phyloP scores from a whole-genome alignment of 2,888 invertebrate genomes.

The Octonoba sinensis region DNA sequence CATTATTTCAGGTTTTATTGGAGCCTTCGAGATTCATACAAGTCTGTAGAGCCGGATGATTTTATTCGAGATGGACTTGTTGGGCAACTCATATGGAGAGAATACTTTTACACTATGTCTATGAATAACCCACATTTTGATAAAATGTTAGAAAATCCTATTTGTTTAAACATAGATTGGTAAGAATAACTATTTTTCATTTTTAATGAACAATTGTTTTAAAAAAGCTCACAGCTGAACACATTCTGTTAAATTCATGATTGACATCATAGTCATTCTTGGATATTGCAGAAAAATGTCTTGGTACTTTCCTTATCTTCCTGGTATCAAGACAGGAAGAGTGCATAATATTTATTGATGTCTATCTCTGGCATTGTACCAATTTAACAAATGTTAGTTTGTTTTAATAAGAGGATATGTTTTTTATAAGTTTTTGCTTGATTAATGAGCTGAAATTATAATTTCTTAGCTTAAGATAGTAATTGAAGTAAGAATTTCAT shows the following conservation, averaged over 20 bases:
- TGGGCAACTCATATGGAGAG: conserved; percentile 82
- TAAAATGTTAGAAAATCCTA: conserved; percentile 79
- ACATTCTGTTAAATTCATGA: background rate
- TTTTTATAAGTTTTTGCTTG: too few species aligned
- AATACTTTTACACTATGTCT: conserved; percentile 85
- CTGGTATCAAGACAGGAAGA: too few species aligned
- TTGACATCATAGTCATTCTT: background rate
- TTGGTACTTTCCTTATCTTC: too few species aligned
- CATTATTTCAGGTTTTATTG: conserved; percentile 76
- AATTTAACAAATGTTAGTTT: too few species aligned
- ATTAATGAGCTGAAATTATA: too few species aligned
- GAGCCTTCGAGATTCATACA: conserved; percentile 78
- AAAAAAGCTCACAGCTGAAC: background rate
- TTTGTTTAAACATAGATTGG: conserved; percentile 82
- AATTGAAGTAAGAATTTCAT: too few species aligned
- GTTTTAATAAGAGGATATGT: too few species aligned
- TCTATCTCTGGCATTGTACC: too few species aligned
- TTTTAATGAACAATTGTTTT: background rate
- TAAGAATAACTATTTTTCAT: conserved; percentile 70
- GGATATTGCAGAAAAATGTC: too few species aligned
- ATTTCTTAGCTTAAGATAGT: too few species aligned
- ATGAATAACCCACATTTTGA: conserved; percentile 80
- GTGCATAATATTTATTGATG: too few species aligned
- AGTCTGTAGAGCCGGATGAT: conserved; percentile 70
- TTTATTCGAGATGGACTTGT: conserved; percentile 64